A percentile compares a stretch with the other conserved stretches of the same genome.
Evolutionary conservation across 1,140 invertebrate genomes (phyloP).

Genomic region (Oryctes rhinoceros): DNA sequence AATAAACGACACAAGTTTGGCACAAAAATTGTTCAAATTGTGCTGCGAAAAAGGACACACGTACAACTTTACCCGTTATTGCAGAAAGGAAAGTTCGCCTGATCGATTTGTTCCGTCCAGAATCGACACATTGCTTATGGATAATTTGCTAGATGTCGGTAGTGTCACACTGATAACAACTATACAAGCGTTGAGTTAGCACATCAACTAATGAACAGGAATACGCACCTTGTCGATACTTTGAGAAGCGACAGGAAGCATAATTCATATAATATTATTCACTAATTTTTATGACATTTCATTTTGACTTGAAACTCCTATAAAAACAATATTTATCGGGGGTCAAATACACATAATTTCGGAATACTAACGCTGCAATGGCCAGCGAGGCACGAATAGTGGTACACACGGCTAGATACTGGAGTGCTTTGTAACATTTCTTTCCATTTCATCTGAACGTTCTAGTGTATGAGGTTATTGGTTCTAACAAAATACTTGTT

Average conservation of each 20-base stretch:
- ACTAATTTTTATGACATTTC: too few species aligned
- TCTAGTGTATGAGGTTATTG: too few species aligned
- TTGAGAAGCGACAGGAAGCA: constrained; percentile 48
- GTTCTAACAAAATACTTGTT: too few species aligned
- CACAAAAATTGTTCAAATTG: constrained; percentile 55
- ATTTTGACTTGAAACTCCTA: too few species aligned
- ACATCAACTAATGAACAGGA: constrained; percentile 50
- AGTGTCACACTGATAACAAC: neutral
- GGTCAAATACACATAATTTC: too few species aligned
- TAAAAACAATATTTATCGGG: too few species aligned
- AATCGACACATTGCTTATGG: constrained; percentile 39
- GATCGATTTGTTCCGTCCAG: constrained; percentile 12
- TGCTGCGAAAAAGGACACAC: constrained; percentile 40
- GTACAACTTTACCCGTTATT: constrained; percentile 41
- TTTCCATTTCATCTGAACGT: too few species aligned
- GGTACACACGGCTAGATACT: too few species aligned
- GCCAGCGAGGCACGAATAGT: too few species aligned
- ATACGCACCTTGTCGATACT: constrained; percentile 63
- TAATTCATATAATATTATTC: too few species aligned
- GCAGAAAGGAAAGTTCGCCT: constrained; percentile 25
- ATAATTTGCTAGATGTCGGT: constrained; percentile 44
- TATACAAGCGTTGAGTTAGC: constrained; percentile 47
- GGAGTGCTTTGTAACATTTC: too few species aligned
- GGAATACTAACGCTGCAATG: too few species aligned
- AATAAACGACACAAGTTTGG: constrained; percentile 52